Evolutionary conservation across 2,113 vertebrate genomes (phyloP).

Genomic region (Sterna hirundo): DNA sequence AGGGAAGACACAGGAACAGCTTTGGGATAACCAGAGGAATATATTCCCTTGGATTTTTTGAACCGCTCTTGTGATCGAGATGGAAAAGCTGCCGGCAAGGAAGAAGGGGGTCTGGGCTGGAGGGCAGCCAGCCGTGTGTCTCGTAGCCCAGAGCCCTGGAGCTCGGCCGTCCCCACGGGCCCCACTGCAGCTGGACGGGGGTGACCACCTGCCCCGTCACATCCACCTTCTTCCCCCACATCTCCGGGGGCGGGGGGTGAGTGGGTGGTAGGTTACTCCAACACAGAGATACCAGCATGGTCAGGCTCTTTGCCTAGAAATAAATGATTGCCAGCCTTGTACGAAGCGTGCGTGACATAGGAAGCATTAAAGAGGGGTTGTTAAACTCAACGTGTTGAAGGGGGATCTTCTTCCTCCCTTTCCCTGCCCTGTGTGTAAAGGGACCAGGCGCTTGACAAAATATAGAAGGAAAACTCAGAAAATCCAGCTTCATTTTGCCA

Average conservation of each 20-base stretch:
- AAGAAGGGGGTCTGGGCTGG: background rate
- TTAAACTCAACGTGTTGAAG: background rate
- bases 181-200: background rate
- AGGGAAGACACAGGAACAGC: rapidly evolving
- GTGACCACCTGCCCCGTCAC: rapidly evolving
- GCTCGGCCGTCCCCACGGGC: background rate
- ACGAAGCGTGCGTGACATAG: background rate
- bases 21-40: background rate
- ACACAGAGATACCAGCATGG: background rate
- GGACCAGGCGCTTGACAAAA: background rate
- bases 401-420: background rate
- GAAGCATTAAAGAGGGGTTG: background rate
- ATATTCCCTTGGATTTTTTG: background rate
- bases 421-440: background rate
- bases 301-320: background rate
- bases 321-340: background rate
- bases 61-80: background rate
- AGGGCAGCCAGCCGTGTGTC: background rate
- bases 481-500: background rate
- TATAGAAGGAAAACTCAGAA: background rate
- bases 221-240: rapidly evolving
- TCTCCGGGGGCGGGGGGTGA: background rate
- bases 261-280: too few relatives aligned
- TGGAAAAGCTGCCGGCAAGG: background rate
- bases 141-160: background rate